Conservation (phyloP, 2,888 invertebrate genomes). For the Adela reaumurella region DNA sequence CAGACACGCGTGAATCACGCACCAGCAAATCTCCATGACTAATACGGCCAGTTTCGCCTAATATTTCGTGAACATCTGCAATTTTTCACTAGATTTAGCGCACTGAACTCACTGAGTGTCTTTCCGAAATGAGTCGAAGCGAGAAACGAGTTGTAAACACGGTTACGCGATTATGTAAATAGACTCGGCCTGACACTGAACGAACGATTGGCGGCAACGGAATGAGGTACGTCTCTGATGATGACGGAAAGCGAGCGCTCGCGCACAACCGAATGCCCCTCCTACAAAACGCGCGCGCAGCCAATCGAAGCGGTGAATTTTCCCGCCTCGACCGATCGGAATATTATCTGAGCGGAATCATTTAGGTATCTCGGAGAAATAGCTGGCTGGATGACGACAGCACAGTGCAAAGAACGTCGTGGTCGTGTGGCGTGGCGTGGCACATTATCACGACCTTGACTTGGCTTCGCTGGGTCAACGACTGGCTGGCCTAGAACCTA, state of each 20-base stretch:
- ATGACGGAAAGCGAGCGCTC: too few relatives aligned
- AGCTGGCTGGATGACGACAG: too few relatives aligned
- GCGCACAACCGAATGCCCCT: background rate
- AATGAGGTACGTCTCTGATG: background rate
- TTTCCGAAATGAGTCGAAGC: background rate
- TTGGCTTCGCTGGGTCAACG: too few relatives aligned
- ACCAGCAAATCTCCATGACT: background rate
- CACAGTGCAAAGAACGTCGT: too few relatives aligned
- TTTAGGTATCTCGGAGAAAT: too few relatives aligned
- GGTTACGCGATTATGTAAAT: background rate
- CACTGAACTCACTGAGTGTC: too few relatives aligned
- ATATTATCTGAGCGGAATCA: too few relatives aligned
- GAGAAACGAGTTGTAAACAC: background rate
- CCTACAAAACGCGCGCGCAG: background rate
- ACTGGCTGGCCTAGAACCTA: too few relatives aligned
- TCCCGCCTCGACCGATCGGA: too few relatives aligned
- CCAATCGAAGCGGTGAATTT: too few relatives aligned
- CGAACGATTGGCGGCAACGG: background rate
- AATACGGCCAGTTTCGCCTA: background rate
- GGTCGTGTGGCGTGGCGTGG: too few relatives aligned
- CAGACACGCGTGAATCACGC: background rate
- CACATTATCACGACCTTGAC: too few relatives aligned
- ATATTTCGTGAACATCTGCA: background rate
- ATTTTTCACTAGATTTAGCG: background rate
- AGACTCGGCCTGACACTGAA: background rate